Conservation (phyloP, 2,888 invertebrate species). For the Chydorus sphaericus region DNA sequence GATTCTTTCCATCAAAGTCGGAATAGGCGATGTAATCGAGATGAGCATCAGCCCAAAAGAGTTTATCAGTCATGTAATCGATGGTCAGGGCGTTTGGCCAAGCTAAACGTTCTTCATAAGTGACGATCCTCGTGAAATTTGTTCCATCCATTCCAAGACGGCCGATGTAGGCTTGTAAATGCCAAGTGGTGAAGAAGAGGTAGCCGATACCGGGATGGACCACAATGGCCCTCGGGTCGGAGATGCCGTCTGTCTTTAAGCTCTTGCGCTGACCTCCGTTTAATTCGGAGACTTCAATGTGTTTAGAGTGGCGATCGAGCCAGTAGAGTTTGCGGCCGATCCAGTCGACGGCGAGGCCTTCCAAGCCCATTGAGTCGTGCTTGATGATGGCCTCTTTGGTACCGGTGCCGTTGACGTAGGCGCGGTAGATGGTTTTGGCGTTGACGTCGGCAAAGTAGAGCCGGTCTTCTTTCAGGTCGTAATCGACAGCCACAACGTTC, state of each 20-base stretch:
- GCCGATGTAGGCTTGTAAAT: conserved; percentile 86
- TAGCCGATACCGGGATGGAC: conserved; percentile 90
- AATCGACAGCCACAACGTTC: conserved; percentile 93
- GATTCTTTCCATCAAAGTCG: conserved; percentile 78
- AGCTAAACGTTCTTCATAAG: conserved; percentile 85
- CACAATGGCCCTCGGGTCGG: conserved; percentile 85
- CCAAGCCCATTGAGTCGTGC: conserved; percentile 90
- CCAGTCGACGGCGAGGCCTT: conserved; percentile 96
- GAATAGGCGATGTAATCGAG: conserved; percentile 91
- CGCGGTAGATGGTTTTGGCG: conserved; percentile 81
- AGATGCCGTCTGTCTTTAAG: conserved; percentile 54
- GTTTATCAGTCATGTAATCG: conserved; percentile 85
- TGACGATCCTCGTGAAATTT: conserved; percentile 71
- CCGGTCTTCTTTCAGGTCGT: conserved; percentile 65
- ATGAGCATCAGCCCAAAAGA: conserved; percentile 98
- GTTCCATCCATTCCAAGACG: conserved; percentile 95
- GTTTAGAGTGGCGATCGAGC: conserved; percentile 88
- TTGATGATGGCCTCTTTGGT: conserved; percentile 69
- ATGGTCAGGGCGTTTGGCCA: conserved; percentile 98
- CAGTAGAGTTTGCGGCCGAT: conserved; percentile 89
- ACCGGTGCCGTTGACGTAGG: conserved; percentile 33
- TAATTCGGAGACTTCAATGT: conserved; percentile 85
- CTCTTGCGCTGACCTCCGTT: conserved; percentile 84
- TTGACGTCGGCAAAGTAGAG: conserved; percentile 94
- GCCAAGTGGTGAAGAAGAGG: conserved; percentile 93